A percentile compares a stretch with the other conserved stretches of the same genome.
Conservation (phyloP, 1,140 invertebrate species). For the Wiebesia pumilae region DNA sequence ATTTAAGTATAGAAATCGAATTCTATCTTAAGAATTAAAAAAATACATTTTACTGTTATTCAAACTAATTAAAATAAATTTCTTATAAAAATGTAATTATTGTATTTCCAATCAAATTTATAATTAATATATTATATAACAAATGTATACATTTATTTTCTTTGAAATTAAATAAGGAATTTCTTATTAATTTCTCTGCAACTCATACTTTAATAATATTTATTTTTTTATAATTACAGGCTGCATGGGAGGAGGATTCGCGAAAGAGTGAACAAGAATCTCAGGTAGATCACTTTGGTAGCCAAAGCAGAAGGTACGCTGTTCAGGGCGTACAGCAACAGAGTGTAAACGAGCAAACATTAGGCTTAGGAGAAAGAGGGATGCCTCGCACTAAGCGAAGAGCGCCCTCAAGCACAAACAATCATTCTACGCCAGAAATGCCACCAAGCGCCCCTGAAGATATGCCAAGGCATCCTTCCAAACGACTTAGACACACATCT, state of each 20-base stretch:
- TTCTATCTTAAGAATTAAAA: too few relatives aligned
- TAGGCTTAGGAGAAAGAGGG: constrained; percentile 61
- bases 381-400: constrained; percentile 75
- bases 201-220: background rate
- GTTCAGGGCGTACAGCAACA: background rate
- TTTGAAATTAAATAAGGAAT: background rate
- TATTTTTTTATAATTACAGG: constrained; percentile 41
- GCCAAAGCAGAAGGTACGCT: constrained; percentile 28
- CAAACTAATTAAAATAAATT: background rate
- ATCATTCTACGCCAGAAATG: constrained; percentile 68
- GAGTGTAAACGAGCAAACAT: constrained; percentile 34
- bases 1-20: background rate
- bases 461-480: constrained; percentile 70
- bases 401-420: constrained; percentile 73
- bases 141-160: background rate
- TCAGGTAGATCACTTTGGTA: constrained; percentile 32
- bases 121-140: background rate
- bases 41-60: background rate
- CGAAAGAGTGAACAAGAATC: constrained; percentile 36
- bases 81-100: background rate
- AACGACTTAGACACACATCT: constrained; percentile 70
- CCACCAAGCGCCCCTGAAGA: constrained; percentile 72
- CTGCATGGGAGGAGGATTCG: constrained; percentile 54
- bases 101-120: background rate
- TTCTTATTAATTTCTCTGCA: background rate